Evolutionary conservation across 2,797 vertebrate species (phyloP), one percentile per base, ranked within the genome.

Genomic region (Cuniculus paca): DNA sequence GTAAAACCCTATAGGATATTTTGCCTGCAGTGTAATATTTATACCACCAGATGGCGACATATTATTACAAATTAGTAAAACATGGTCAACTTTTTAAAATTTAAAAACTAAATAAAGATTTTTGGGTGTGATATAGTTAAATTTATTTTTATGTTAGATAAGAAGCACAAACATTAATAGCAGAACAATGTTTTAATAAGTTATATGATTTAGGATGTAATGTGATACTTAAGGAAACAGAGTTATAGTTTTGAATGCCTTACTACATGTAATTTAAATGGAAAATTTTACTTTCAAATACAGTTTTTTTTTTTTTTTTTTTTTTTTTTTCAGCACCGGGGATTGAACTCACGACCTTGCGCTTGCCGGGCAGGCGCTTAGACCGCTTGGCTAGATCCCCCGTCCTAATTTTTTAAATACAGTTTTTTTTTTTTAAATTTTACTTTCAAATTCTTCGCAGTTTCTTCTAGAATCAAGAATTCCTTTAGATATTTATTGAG

Each of bases 41-140:
- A 1, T 31, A 60, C 89, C 93, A 94, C 89, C 19, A 96, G 96
- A 89, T 96, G 91, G 83, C 50, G 39, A 89, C 75, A 20, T 93
- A 90, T 96, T 70, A 93, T 88, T 90, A 77, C 17, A 68, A 85
- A 85, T 91, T 34, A 90, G n/a, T 22, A 77, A 63, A 28, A 74
- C 31, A 11, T 42, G 3, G 8, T 74, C 17, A 63, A 1, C 11
- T 60, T 86, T 85, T 48, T 80, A 65, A 85, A 84, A 42, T 12
- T 1, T 60, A 50, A 83, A 93, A 81, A 7, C 11, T 36, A 17
- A 80, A 68, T 16, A 36, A 63, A 12, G 22, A 72, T 45, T 74
- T 42, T 70, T 42, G 3, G 5, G 22, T 42, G 22, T 42, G 39
- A 42, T 60, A 74, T 31, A 52, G 19, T 78, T 12, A 6, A 78